A percentile compares a stretch with the other conserved stretches of the same genome.
phyloP scores from a whole-genome alignment of 2,888 invertebrate species.

The Leptinotarsa rubiginosa region DNA sequence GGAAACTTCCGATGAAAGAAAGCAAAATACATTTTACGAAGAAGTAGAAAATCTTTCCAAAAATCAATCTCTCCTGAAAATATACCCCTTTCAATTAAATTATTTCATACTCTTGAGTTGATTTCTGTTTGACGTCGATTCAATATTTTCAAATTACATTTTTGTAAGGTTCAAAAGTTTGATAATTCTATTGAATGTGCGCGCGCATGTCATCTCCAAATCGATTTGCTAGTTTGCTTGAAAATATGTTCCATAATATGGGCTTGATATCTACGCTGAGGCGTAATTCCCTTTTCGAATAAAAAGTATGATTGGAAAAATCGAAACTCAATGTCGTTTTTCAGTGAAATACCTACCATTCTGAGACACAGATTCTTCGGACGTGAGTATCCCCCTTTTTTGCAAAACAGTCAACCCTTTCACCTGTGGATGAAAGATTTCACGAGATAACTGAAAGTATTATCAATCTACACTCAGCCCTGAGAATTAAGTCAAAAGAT shows the following conservation, averaged over 20 bases:
- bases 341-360: conserved; percentile 46
- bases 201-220: neutral
- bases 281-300: conserved; percentile 22
- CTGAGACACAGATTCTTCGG: conserved; percentile 48
- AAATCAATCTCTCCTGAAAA: neutral
- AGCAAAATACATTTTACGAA: too few relatives aligned
- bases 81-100: too few relatives aligned
- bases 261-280: conserved; percentile 27
- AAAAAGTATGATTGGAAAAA: conserved; percentile 26
- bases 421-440: neutral
- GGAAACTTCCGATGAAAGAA: too few relatives aligned
- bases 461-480: too few relatives aligned
- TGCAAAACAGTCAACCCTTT: conserved; percentile 4
- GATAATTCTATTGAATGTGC: conserved; percentile 12
- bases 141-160: too few relatives aligned
- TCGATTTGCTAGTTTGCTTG: conserved; percentile 16
- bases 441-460: too few relatives aligned
- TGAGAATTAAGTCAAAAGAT: too few relatives aligned
- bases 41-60: too few relatives aligned
- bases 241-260: conserved; percentile 30
- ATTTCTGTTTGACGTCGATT: too few relatives aligned
- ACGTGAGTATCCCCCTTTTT: conserved; percentile 47
- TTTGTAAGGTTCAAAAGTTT: too few relatives aligned
- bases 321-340: conserved; percentile 47
- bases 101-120: too few relatives aligned